phyloP scores from a whole-genome alignment of 2,797 vertebrate species.

The Acanthis flammea region DNA sequence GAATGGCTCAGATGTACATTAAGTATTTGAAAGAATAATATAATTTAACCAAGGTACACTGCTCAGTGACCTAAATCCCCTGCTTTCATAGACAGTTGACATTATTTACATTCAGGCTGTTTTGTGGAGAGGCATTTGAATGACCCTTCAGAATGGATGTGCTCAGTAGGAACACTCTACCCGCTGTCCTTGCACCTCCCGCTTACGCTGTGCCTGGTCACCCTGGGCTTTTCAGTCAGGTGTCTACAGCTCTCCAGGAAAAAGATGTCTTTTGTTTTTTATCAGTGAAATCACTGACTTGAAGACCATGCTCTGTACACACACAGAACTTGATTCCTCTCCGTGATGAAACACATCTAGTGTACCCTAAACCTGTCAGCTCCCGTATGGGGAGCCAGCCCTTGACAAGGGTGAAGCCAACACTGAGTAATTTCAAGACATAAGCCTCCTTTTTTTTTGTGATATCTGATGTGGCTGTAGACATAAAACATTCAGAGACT shows the following conservation, averaged over 20 bases:
- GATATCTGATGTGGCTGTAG: conserved; percentile 1
- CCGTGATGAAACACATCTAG: background rate
- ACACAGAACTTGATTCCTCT: background rate
- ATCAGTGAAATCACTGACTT: conserved; percentile 27
- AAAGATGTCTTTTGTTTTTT: background rate
- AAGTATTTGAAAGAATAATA: conserved; percentile 51
- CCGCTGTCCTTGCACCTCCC: background rate
- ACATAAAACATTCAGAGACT: conserved; percentile 46
- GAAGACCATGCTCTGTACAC: background rate
- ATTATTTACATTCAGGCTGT: conserved; percentile 52
- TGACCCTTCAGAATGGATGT: conserved; percentile 30
- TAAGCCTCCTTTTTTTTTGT: conserved; percentile 18
- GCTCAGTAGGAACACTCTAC: background rate
- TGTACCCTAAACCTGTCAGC: background rate
- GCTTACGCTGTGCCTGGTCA: rapidly evolving
- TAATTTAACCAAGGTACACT: conserved; percentile 42
- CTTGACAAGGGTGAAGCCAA: conserved; percentile 44
- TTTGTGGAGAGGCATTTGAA: background rate
- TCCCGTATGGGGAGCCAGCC: background rate
- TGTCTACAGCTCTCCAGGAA: background rate
- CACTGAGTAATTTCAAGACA: conserved; percentile 27
- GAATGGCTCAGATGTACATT: background rate
- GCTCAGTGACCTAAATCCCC: conserved; percentile 40
- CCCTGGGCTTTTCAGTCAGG: background rate
- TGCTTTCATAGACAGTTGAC: conserved; percentile 16